Evolutionary conservation across 2,797 vertebrate genomes (phyloP).

Genomic region (Pristis pectinata): DNA sequence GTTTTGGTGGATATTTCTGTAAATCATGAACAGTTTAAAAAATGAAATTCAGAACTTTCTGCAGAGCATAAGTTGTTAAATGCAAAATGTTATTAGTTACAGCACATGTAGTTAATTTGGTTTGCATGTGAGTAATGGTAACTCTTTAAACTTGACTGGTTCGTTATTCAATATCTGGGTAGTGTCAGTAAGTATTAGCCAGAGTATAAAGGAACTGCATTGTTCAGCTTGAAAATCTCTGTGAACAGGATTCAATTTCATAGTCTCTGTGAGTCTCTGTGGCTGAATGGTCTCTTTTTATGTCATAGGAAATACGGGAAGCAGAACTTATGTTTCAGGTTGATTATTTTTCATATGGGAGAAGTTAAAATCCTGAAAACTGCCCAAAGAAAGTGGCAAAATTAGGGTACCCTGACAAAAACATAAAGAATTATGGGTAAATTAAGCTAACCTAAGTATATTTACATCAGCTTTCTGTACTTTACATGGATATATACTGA

Average conservation of each 20-base stretch:
- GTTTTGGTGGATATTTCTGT: not conserved
- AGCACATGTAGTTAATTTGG: not conserved
- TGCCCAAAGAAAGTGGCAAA: not conserved
- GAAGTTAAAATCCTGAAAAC: not conserved
- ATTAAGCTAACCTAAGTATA: not conserved
- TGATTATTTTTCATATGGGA: not conserved
- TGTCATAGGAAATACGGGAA: too few relatives aligned
- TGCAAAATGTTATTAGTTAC: not conserved
- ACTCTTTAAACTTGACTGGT: not conserved
- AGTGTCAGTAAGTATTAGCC: not conserved
- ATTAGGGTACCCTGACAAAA: not conserved
- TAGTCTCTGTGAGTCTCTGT: too few relatives aligned
- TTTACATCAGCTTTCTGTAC: not conserved
- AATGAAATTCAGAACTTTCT: not conserved
- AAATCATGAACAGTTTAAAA: not conserved
- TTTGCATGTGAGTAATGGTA: not conserved
- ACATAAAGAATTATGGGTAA: not conserved
- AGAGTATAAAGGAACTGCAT: not conserved
- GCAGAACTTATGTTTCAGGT: too few relatives aligned
- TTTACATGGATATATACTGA: not conserved
- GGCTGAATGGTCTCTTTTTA: not conserved
- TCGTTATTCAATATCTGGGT: not conserved
- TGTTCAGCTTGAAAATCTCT: not conserved
- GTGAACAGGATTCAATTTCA: not conserved
- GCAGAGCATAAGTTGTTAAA: not conserved